These are phyloP conservation scores for Microtus obscurus DNA, from an alignment of 2,797 vertebrate genomes.

Conservation along the genomic window DNA sequence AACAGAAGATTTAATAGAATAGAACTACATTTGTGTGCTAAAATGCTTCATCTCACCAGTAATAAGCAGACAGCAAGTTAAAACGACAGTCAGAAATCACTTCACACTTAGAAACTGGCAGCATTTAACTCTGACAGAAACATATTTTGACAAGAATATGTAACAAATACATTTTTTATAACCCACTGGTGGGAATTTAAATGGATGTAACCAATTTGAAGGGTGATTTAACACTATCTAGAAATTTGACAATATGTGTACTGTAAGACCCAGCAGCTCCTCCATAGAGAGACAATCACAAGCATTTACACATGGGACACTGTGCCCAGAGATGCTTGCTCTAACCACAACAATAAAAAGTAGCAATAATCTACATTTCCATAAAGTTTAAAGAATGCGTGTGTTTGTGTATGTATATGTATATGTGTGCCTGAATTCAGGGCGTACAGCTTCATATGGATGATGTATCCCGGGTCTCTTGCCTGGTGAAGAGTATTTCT, in stretches of 20 bases:
- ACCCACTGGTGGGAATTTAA: not conserved
- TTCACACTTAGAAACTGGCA: constrained; percentile 17
- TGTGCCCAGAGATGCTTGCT: not conserved
- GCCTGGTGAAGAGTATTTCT: not conserved
- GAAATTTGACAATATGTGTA: constrained; percentile 12
- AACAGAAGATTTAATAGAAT: not conserved
- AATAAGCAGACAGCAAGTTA: not conserved
- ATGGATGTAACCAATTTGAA: constrained; percentile 50
- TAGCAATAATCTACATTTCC: not conserved
- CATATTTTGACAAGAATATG: constrained; percentile 58
- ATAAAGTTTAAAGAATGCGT: not conserved
- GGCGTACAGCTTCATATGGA: not conserved
- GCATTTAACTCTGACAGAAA: constrained; percentile 18
- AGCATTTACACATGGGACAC: not conserved
- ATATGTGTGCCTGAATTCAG: not conserved
- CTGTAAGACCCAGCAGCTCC: not conserved
- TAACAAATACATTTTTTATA: constrained; percentile 61
- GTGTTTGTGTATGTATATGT: not conserved
- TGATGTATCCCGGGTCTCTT: too few species aligned
- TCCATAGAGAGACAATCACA: not conserved
- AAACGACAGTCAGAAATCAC: constrained; percentile 22
- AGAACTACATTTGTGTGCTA: not conserved
- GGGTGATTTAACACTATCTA: not conserved
- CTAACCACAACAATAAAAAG: not conserved
- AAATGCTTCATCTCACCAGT: not conserved